Base-by-base conservation (phyloP, 2,797 vertebrate species). In the Lepidocolaptes lacrymiger region DNA sequence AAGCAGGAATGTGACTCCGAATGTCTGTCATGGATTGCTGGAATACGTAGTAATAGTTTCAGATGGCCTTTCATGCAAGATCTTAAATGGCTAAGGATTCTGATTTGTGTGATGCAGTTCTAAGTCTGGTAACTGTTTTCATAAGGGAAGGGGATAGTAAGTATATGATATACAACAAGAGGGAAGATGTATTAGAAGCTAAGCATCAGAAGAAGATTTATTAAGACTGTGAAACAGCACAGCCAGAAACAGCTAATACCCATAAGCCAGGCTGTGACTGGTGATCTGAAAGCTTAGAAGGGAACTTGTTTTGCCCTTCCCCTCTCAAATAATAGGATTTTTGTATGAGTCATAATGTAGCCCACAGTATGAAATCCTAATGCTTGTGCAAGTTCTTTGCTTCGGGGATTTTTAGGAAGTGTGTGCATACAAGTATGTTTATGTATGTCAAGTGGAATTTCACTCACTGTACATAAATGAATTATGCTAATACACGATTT, bases 361-460 rank as follows among this genome's bases (percentile, higher is more conserved):
- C 51, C 37, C 44, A 37, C 23, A 66, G 62, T 68, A 46, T 58
- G 12, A 84, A 93, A 73, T 86, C 37, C 17, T 68, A 89, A 41
- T 32, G 30, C 46, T 89, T 86, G 16, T 64, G 52, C 46, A 90
- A 88, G 34, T 74, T 81, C 36, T 89, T 85, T 66, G 69, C 88
- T 95, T 92, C 21, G 24, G 74, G 91, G 66, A 15, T 76, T 82
- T 84, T 89, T 80, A 83, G 21, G 49, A 64, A 56, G 3, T 22
- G 9, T 81, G 44, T 85, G 72, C 41, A 3, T 64, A 32, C 13
- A 8, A 32, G 8, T 72, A 55, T 63, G 34, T 87, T 84, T 76
- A 66, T 90, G 21, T 81, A 91, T 85, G n/a, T 88, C 67, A 90
- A 75, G 41, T 80, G 22, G 64, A 73, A 91, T 92, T 94, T 80